Base-by-base conservation (phyloP, 2,113 vertebrate genomes). In the Ursus arctos region DNA sequence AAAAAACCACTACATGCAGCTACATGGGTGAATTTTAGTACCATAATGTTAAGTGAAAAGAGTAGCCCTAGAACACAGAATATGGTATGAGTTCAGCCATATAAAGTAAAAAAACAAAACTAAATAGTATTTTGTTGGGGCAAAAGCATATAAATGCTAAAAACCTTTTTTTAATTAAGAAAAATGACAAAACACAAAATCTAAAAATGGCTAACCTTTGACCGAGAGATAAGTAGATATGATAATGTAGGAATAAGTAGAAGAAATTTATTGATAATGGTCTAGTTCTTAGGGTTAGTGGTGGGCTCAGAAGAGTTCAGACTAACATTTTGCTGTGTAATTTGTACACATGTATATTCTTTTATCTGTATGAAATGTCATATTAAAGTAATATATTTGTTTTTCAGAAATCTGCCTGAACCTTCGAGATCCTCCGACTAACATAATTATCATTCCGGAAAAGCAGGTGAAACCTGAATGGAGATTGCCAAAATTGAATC, bases 331-430 rank as follows among this genome's bases (percentile, higher is more conserved):
- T 93, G 22, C 67, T 93, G 10, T 95, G 49, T 85, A 81, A 88
- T 88, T 81, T 93, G 65, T 96, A 36, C 4, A 72, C 18, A 65
- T 63, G 11, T 61, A 53, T 74, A 81, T 96, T 94, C 26, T 72
- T 82, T 89, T 61, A 22, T 82, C 65, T 85, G 2, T 59, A 61
- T 72, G 89, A 82, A 89, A 59, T 63, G 87, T 61, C 33, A 91
- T 96, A 77, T 92, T 97, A 95, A 97, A 91, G 26, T 94, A 92
- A 57, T 93, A 51, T 94, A 69, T 94, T 85, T 97, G 13, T 95
- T 97, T 98, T 65, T 59, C 95, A 99, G 99, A 99, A 99, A 99
- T 99, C 95, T 98, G 98, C 97, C 98, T 99, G 97, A 99, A 99
- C 92, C 97, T 98, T 94, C 99, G 98, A 72, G 99, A 99, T 97